phyloP scores from a whole-genome alignment of 92 coral and sea anemone species.

The Phenganax subtilis region DNA sequence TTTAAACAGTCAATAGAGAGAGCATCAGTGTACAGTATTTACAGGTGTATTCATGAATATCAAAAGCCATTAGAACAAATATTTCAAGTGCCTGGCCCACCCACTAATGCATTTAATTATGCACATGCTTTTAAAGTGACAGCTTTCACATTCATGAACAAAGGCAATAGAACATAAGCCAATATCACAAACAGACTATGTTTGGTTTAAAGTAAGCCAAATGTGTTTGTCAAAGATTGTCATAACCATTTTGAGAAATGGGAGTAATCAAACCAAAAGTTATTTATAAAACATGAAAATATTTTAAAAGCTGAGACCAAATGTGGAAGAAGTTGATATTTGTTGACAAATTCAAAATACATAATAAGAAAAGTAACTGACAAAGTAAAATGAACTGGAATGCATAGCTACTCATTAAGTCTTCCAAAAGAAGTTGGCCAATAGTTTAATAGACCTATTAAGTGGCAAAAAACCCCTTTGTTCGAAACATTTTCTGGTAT shows the following conservation, averaged over 20 bases:
- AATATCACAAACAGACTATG: not conserved
- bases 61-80: not conserved
- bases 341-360: too few relatives aligned
- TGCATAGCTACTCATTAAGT: too few relatives aligned
- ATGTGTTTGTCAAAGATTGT: not conserved
- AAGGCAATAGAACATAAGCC: not conserved
- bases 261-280: not conserved
- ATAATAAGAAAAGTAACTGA: too few relatives aligned
- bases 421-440: too few relatives aligned
- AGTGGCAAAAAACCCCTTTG: too few relatives aligned
- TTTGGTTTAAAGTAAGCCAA: constrained; percentile 1
- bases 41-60: too few relatives aligned
- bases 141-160: not conserved
- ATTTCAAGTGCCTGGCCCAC: not conserved
- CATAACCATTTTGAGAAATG: not conserved
- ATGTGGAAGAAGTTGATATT: not conserved
- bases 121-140: not conserved
- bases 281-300: not conserved
- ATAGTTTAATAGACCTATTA: too few relatives aligned
- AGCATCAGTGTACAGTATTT: too few relatives aligned
- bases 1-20: too few relatives aligned
- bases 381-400: too few relatives aligned
- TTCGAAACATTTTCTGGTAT: too few relatives aligned
- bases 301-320: not conserved
- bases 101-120: not conserved